These are phyloP conservation scores for Pontoporia blainvillei DNA, from an alignment of 2,113 vertebrate species.

Conservation along the genomic window DNA sequence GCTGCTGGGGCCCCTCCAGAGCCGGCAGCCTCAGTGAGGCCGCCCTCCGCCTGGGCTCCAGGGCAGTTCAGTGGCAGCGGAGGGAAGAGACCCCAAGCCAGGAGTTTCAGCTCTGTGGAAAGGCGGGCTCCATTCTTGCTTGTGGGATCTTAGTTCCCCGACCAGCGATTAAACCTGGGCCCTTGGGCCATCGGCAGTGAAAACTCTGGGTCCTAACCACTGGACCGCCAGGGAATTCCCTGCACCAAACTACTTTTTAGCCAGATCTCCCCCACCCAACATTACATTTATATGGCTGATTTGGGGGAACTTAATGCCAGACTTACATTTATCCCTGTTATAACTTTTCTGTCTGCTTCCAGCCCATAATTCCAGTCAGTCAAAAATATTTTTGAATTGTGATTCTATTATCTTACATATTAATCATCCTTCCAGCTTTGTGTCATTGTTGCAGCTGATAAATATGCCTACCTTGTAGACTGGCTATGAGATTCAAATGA, in stretches of 20 bases:
- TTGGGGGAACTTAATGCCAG: neutral
- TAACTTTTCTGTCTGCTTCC: constrained; percentile 25
- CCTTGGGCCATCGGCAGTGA: neutral
- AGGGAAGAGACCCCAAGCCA: too few relatives aligned
- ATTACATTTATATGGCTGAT: neutral
- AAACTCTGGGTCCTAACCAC: neutral
- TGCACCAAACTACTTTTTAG: neutral
- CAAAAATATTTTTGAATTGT: constrained; percentile 46
- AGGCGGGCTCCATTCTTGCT: neutral
- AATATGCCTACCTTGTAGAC: neutral
- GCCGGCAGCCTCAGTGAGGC: too few relatives aligned
- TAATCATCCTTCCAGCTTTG: constrained; percentile 21
- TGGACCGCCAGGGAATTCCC: neutral
- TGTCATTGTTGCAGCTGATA: neutral
- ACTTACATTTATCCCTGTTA: neutral
- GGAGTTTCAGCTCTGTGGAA: too few relatives aligned
- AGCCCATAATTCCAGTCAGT: neutral
- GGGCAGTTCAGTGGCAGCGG: too few relatives aligned
- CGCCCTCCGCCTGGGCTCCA: too few relatives aligned
- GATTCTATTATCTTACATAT: constrained; percentile 28
- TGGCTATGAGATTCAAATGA: neutral
- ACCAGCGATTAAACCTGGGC: neutral
- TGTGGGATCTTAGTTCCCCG: neutral
- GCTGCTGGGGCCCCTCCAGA: too few relatives aligned
- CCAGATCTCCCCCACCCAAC: neutral